Percentiles rank a stretch among this genome's conserved stretches.
Evolutionary conservation across 2,888 invertebrate genomes (phyloP).

Genomic region (Philereme vetulata): DNA sequence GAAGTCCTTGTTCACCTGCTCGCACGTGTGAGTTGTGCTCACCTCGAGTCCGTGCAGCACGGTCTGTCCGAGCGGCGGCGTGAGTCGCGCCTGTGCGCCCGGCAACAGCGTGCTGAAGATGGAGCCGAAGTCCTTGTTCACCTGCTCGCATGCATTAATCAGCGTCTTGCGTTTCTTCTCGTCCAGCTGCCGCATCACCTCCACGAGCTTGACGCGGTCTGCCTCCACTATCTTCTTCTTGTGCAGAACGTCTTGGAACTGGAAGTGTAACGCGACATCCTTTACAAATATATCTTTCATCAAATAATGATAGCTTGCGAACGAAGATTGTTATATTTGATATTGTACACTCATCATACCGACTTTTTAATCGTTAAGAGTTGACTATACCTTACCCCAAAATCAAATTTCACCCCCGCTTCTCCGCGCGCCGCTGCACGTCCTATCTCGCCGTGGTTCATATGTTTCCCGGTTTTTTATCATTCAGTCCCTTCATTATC

Average conservation of each 20-base stretch:
- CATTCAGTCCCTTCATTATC: too few relatives aligned
- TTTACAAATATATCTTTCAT: too few relatives aligned
- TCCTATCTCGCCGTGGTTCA: too few relatives aligned
- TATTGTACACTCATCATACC: too few relatives aligned
- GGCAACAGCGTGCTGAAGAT: constrained; percentile 96
- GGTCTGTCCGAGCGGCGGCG: constrained; percentile 88
- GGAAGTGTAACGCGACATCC: constrained; percentile 25
- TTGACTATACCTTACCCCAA: too few relatives aligned
- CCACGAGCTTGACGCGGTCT: constrained; percentile 88
- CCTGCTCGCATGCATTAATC: constrained; percentile 91
- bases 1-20: constrained; percentile 95
- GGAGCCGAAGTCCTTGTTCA: constrained; percentile 96
- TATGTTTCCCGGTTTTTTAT: too few relatives aligned
- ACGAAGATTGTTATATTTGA: too few relatives aligned
- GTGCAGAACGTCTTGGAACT: constrained; percentile 88
- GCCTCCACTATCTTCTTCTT: constrained; percentile 89
- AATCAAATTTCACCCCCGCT: too few relatives aligned
- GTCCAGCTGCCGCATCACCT: constrained; percentile 94
- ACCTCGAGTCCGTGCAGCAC: constrained; percentile 95
- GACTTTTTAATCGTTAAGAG: too few relatives aligned
- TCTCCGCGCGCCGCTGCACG: too few relatives aligned
- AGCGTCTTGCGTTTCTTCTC: constrained; percentile 94
- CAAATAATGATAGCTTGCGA: too few relatives aligned
- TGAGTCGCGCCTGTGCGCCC: constrained; percentile 94
- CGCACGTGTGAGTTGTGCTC: constrained; percentile 42